Evolutionary conservation across 2,888 invertebrate genomes (phyloP).

Genomic region (Dynastes grantii): DNA sequence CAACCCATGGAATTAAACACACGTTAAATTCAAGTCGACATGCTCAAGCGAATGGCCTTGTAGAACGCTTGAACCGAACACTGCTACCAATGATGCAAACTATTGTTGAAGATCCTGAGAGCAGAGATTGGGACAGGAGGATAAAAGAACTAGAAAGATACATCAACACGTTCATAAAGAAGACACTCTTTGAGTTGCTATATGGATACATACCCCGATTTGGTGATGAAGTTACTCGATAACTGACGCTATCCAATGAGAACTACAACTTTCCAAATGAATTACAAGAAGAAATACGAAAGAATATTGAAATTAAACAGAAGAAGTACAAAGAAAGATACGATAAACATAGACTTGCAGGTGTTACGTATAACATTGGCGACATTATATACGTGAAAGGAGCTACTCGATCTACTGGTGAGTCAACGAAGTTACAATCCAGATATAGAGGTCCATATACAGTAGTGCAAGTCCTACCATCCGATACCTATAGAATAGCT

Average conservation of each 20-base stretch:
- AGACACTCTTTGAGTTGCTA: background rate
- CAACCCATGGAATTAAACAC: too few relatives aligned
- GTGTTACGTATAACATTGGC: slow-evolving; percentile 46
- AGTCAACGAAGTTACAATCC: slow-evolving; percentile 45
- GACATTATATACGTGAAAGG: slow-evolving; percentile 47
- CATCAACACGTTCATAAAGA: background rate
- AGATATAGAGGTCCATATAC: slow-evolving; percentile 28
- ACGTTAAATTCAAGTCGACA: too few relatives aligned
- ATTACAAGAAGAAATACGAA: background rate
- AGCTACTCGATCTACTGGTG: slow-evolving; percentile 38
- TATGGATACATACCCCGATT: background rate
- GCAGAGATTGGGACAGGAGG: too few relatives aligned
- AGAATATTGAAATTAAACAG: slow-evolving; percentile 36
- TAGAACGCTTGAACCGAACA: too few relatives aligned
- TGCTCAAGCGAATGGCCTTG: too few relatives aligned
- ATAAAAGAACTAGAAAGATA: background rate
- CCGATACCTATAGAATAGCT: background rate
- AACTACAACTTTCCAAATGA: background rate
- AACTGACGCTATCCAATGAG: background rate
- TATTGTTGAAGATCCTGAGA: too few relatives aligned
- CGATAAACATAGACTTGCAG: slow-evolving; percentile 44
- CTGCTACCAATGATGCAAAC: too few relatives aligned
- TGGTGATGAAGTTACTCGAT: background rate
- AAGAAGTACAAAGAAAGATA: slow-evolving; percentile 48
- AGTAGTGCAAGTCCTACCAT: background rate